These are phyloP conservation scores for Micronisus gabar DNA, from an alignment of 2,113 vertebrate species.

Conservation along the genomic window DNA sequence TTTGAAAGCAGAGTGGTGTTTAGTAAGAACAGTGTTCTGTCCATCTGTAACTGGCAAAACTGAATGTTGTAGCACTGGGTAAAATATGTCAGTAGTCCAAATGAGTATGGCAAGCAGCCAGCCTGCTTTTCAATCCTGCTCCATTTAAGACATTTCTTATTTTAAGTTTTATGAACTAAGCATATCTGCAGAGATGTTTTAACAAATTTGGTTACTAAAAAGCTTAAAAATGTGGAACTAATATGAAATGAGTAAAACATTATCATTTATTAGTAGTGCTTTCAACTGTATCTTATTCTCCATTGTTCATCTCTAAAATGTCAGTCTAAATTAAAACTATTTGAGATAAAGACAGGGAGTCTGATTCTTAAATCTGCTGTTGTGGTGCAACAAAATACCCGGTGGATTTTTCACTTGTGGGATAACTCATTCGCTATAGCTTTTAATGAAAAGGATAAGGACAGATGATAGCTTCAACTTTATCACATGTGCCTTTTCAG, in stretches of 20 bases:
- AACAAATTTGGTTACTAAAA: not conserved
- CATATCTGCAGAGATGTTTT: not conserved
- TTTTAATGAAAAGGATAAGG: not conserved
- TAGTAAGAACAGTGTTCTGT: not conserved
- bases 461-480: not conserved
- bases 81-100: not conserved
- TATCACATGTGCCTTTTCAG: not conserved
- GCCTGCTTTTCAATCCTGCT: not conserved
- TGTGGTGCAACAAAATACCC: not conserved
- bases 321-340: not conserved
- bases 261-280: not conserved
- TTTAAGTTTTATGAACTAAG: not conserved
- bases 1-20: not conserved
- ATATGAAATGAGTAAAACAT: not conserved
- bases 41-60: not conserved
- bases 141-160: not conserved
- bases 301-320: not conserved
- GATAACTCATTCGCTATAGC: not conserved
- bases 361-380: not conserved
- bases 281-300: not conserved
- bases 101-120: not conserved
- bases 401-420: not conserved
- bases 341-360: not conserved
- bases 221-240: conserved; percentile 4
- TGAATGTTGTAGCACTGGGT: not conserved